These are phyloP conservation scores for Aphelocoma coerulescens DNA, from an alignment of 2,113 vertebrate genomes.

Conservation along the genomic window DNA sequence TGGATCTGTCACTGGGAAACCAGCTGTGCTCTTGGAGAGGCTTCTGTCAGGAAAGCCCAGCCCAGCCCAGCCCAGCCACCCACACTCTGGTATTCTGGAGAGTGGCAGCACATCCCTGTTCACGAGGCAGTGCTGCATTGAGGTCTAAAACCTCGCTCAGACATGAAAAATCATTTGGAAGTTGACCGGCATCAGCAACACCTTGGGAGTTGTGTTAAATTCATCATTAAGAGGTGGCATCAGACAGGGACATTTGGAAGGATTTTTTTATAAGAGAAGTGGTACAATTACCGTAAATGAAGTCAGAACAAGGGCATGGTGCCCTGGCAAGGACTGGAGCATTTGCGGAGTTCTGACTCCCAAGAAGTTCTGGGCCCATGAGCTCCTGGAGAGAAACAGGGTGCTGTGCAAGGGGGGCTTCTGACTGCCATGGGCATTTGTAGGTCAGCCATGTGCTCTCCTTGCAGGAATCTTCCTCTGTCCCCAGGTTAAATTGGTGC, in stretches of 20 bases:
- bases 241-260: neutral
- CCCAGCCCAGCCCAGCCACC: neutral
- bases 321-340: neutral
- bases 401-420: neutral
- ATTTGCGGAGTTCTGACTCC: neutral
- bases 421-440: accelerated
- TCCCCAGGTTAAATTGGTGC: neutral
- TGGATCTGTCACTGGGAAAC: neutral
- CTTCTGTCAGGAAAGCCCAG: neutral
- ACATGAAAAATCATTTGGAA: neutral
- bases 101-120: neutral
- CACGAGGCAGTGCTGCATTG: accelerated
- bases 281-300: accelerated
- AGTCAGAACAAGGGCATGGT: neutral
- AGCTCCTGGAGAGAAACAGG: neutral
- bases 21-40: neutral
- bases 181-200: neutral
- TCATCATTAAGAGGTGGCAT: neutral
- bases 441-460: neutral
- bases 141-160: neutral
- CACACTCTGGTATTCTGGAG: accelerated
- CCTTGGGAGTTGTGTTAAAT: neutral
- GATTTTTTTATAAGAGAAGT: neutral
- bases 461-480: neutral
- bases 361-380: neutral